Conservation (phyloP, 2,797 vertebrate genomes). For the Sebastes trivittatus region DNA sequence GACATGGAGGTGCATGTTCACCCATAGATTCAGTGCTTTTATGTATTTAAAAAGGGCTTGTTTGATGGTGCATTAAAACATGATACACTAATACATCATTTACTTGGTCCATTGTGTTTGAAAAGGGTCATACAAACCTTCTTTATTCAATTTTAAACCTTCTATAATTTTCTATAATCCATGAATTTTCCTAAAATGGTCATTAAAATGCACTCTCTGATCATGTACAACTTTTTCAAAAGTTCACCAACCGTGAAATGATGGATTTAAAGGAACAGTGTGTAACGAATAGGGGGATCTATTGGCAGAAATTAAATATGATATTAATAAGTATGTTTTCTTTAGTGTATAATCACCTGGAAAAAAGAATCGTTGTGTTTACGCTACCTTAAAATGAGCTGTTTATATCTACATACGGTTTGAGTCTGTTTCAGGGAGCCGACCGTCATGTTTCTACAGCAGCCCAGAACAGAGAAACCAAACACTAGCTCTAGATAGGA, state of each 20-base stretch:
- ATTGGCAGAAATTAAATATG: too few relatives aligned
- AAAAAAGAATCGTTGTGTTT: too few relatives aligned
- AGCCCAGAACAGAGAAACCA: too few relatives aligned
- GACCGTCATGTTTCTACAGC: too few relatives aligned
- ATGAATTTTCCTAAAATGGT: not conserved
- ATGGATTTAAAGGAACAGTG: not conserved
- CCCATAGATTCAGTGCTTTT: not conserved
- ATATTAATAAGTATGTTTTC: too few relatives aligned
- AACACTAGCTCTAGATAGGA: too few relatives aligned
- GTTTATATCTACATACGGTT: too few relatives aligned
- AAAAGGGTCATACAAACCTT: not conserved
- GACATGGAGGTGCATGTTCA: conserved; percentile 17
- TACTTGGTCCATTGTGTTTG: not conserved
- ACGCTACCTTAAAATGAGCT: too few relatives aligned
- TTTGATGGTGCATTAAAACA: not conserved
- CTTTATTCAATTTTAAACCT: not conserved
- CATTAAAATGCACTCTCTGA: not conserved
- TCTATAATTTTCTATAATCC: not conserved
- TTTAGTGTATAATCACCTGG: too few relatives aligned
- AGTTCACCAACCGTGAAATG: not conserved
- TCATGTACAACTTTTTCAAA: not conserved
- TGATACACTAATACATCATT: not conserved
- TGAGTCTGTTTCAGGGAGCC: too few relatives aligned
- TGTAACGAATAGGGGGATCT: too few relatives aligned
- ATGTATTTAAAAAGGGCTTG: not conserved